Evolutionary conservation across 1,140 invertebrate genomes (phyloP).

Genomic region (Cotesia typhae): DNA sequence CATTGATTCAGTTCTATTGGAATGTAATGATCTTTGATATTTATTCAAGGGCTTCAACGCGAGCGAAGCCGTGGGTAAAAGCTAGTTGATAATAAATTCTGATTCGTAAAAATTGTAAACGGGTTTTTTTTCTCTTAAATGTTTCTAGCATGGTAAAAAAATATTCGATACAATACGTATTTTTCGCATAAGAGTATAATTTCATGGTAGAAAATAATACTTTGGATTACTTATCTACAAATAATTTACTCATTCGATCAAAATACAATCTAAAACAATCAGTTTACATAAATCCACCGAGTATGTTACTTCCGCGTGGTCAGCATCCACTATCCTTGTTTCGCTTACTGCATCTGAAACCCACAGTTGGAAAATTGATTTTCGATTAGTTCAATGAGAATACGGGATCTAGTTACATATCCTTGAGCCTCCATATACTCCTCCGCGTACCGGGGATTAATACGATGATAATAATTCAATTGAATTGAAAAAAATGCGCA

Average conservation of each 20-base stretch:
- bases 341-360: background rate
- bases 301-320: slow-evolving; percentile 32
- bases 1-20: too few species aligned
- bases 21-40: too few species aligned
- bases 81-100: too few species aligned
- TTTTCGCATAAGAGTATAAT: background rate
- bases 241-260: slow-evolving; percentile 32
- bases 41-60: too few species aligned
- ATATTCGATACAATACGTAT: background rate
- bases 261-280: slow-evolving; percentile 43
- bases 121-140: too few species aligned
- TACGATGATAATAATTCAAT: slow-evolving; percentile 27
- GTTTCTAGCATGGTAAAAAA: too few species aligned
- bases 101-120: too few species aligned
- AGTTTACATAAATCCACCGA: slow-evolving; percentile 36
- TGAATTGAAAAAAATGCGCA: background rate
- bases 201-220: too few species aligned
- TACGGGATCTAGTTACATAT: slow-evolving; percentile 11
- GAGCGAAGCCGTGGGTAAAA: too few species aligned
- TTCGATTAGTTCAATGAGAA: slow-evolving; percentile 35
- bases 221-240: background rate
- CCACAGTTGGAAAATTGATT: slow-evolving; percentile 36
- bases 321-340: slow-evolving; percentile 29
- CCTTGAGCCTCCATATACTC: slow-evolving; percentile 12
- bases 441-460: slow-evolving; percentile 28